Base-by-base conservation (phyloP, 2,888 invertebrate species). In the Yponomeuta evonymella region DNA sequence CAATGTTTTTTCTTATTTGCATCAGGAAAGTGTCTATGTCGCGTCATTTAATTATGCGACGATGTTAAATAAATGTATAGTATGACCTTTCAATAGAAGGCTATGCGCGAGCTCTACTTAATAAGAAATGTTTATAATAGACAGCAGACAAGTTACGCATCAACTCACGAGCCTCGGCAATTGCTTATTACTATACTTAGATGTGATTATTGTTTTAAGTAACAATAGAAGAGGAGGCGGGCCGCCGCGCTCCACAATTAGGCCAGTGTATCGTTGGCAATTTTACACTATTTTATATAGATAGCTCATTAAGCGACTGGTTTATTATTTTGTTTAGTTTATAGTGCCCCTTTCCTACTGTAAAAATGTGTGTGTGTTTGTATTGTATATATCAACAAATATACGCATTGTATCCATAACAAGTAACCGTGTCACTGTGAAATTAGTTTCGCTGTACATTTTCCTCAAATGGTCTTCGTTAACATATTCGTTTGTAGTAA, bases 221-320 rank as follows among this genome's bases (percentile, higher is more conserved):
- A 79, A 81, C 82, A 80, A 81, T 80, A 82, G 78, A 62, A 29
- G 66, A 48, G 43, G 68, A 48, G 68, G 51, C 73, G 74, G 70
- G 75, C 71, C 75, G 75, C 75, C 75, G 79, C 5, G 74, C 81
- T 81, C 78, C 79, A 75, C 81, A 33, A 67, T 48, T 84, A 86
- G 91, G 91, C 91, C 91, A 92, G 91, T 92, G 89, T 89, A 87
- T 83, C 82, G 87, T 88, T 88, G 91, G 91, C 91, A 83, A 89
- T 85, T 84, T 85, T 84, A 84, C 80, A 85, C 81, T 89, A 90
- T 85, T 83, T 87, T 87, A 82, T 89, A 90, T 89, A 90, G 89
- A 90, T 89, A 90, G 89, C 84, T 89, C 85, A 88, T 83, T 90
- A 89, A 91, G 91, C 86, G 91, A 91, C 91, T 91, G 91, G 89